Evolutionary conservation across 2,113 vertebrate genomes (phyloP).

Genomic region (Ictidomys tridecemlineatus): DNA sequence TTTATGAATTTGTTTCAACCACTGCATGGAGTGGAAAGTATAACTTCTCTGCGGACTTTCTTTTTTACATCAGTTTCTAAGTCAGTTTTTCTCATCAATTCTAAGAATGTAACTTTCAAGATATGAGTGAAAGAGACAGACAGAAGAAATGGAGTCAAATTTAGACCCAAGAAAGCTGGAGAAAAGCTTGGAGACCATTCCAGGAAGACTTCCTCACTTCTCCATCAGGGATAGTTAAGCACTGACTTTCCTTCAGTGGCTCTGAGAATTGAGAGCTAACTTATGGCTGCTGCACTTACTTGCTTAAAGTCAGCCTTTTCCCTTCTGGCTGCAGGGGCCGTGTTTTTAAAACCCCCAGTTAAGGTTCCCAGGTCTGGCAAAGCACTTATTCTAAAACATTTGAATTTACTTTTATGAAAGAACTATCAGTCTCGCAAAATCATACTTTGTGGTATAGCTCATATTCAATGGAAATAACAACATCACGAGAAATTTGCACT

Average conservation of each 20-base stretch:
- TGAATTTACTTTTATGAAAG: not conserved
- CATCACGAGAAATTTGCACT: not conserved
- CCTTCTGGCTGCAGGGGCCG: not conserved
- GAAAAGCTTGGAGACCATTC: not conserved
- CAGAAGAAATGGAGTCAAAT: not conserved
- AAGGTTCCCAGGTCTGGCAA: not conserved
- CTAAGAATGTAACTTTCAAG: not conserved
- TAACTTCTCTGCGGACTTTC: not conserved
- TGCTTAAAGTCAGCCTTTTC: not conserved
- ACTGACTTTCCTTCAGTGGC: not conserved
- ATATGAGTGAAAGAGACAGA: conserved; percentile 17
- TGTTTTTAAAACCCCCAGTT: not conserved
- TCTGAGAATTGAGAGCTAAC: not conserved
- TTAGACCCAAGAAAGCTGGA: not conserved
- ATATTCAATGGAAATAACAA: conserved; percentile 30
- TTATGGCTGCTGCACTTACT: not conserved
- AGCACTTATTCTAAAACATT: not conserved
- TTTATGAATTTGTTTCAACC: not conserved
- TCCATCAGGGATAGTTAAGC: not conserved
- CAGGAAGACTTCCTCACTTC: not conserved
- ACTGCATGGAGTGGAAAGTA: not conserved
- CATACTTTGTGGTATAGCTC: not conserved
- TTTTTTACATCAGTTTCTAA: not conserved
- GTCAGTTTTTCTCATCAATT: not conserved
- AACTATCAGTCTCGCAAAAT: not conserved